Base-by-base conservation (phyloP, 2,113 vertebrate species). In the Hyaena hyaena region DNA sequence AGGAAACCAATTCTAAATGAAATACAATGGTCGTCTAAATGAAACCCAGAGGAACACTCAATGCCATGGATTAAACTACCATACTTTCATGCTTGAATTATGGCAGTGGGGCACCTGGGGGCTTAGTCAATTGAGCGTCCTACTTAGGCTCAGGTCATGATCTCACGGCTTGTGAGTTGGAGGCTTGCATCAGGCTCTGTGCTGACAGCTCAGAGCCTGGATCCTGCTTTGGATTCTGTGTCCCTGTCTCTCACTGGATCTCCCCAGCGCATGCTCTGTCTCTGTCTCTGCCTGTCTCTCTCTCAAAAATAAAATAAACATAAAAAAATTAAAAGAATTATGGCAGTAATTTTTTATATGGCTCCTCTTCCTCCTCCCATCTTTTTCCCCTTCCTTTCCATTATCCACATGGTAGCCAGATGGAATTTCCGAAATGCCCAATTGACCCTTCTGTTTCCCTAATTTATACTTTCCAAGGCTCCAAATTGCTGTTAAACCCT, bases 1-100 rank as follows among this genome's bases (percentile, higher is more conserved):
- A 91, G 89, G 68, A 88, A 76, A 24, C 80, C n/a, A 45, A 28
- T 50, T 90, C 68, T 73, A 61, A 90, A 73, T 68, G 35, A 97
- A 88, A 50, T 23, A 53, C 1, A 35, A 7, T 16, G n/a, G 58
- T 28, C 24, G 39, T 76, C 50, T 50, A 50, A 50, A 50, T 26
- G 35, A 81, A 79, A 79, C 53, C 3, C 24, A 86, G 77, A 66
- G 43, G 45, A 77, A 35, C 65, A 65, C 28, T 95, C 55, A 28
- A 4, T 43, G 55, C 9, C 7, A 39, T 33, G 50, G 39, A n/a
- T 28, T 71, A 71, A 81, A 82, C 19, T 45, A 43, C 8, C 19
- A 77, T 26, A 21, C 90, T n/a, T 83, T 26, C 17, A 83, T 61
- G 28, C 26, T 92, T 92, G 74, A 81, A 73, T 39, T 39, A 85